Percentiles rank a stretch among this genome's conserved stretches.
Evolutionary conservation across 1,140 invertebrate species (phyloP).

Genomic region (Vollenhovia emeryi): DNA sequence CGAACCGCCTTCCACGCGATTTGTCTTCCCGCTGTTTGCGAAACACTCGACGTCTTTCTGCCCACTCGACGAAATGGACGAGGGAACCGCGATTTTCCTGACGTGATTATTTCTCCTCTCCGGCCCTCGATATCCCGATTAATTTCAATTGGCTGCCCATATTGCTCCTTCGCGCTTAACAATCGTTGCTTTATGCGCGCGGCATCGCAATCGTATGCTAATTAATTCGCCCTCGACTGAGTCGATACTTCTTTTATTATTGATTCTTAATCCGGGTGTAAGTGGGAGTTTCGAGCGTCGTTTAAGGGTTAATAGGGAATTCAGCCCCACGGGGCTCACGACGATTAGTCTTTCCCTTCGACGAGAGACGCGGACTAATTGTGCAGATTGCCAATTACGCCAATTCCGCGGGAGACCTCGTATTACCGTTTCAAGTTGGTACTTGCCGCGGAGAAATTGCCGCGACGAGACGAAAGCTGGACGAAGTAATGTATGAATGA

Average conservation of each 20-base stretch:
- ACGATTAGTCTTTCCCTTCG: slow-evolving; percentile 57
- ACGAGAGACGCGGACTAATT: slow-evolving; percentile 52
- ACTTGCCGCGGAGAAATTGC: slow-evolving; percentile 25
- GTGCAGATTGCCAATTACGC: slow-evolving; percentile 55
- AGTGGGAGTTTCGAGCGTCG: slow-evolving; percentile 18
- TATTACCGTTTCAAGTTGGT: slow-evolving; percentile 35
- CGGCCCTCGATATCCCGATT: background rate
- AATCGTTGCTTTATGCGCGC: background rate
- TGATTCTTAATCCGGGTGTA: slow-evolving; percentile 24
- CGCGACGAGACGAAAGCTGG: background rate
- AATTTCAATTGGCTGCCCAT: background rate
- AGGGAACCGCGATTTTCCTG: background rate
- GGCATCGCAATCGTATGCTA: background rate
- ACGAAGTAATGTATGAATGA: slow-evolving; percentile 5
- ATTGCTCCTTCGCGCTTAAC: background rate
- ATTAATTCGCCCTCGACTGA: background rate
- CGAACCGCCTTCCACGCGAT: background rate
- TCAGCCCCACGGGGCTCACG: slow-evolving; percentile 41
- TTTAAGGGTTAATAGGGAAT: slow-evolving; percentile 48
- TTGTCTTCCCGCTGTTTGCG: slow-evolving; percentile 37
- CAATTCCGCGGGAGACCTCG: slow-evolving; percentile 43
- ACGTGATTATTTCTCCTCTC: background rate
- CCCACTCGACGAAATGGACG: background rate
- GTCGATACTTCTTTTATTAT: background rate
- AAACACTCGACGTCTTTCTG: slow-evolving; percentile 28